Evolutionary conservation across 2,888 invertebrate species (phyloP).

Genomic region (Nomada fabriciana): DNA sequence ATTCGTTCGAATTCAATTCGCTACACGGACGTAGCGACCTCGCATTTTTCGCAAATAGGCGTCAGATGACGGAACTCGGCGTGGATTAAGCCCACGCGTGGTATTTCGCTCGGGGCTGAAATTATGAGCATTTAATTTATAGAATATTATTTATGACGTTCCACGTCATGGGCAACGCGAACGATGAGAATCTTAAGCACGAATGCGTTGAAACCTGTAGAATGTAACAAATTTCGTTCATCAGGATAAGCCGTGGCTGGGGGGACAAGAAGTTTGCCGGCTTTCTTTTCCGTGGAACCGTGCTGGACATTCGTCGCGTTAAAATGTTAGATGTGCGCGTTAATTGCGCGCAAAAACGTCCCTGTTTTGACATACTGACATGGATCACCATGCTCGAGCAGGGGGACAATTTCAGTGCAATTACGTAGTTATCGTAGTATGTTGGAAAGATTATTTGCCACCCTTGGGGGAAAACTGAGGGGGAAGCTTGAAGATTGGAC

Average conservation of each 20-base stretch:
- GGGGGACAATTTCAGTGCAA: slow-evolving; percentile 27
- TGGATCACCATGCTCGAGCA: slow-evolving; percentile 33
- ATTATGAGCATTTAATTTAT: slow-evolving; percentile 40
- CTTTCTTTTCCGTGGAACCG: background rate
- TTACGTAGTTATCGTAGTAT: slow-evolving; percentile 31
- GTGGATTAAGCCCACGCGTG: background rate
- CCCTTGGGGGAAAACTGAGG: slow-evolving; percentile 23
- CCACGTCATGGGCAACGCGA: slow-evolving; percentile 4
- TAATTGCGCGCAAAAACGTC: slow-evolving; percentile 39
- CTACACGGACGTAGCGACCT: background rate
- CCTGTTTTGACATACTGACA: slow-evolving; percentile 22
- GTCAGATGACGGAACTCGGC: background rate
- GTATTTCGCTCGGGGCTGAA: slow-evolving; percentile 17
- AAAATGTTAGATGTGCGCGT: slow-evolving; percentile 9
- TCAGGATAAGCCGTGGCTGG: background rate
- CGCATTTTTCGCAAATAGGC: background rate
- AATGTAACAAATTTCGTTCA: slow-evolving; percentile 34
- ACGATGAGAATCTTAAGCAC: slow-evolving; percentile 1
- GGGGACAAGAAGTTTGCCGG: slow-evolving; percentile 6
- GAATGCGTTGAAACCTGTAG: slow-evolving; percentile 14
- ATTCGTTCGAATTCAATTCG: background rate
- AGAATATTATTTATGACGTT: slow-evolving; percentile 42
- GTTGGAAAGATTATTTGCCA: slow-evolving; percentile 25
- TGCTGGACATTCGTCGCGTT: slow-evolving; percentile 9
- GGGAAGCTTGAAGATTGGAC: background rate